These are phyloP conservation scores for Brachionus manjavacas DNA, from an alignment of 1,140 invertebrate species.

Conservation along the genomic window DNA sequence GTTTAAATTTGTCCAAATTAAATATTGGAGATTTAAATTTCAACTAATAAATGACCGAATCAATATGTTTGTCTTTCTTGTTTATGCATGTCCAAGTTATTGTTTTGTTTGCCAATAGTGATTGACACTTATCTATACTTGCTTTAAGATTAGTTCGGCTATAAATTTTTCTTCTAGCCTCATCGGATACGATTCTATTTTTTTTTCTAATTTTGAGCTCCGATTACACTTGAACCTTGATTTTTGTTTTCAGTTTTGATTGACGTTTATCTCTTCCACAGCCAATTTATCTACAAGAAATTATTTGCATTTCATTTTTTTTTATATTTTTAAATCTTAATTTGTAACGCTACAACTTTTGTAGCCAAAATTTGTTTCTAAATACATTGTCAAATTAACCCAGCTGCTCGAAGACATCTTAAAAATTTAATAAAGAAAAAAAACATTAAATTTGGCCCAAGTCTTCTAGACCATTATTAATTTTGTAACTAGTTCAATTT, in stretches of 20 bases:
- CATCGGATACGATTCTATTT: too few relatives aligned
- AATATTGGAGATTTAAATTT: background rate
- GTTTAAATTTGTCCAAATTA: background rate
- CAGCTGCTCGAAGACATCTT: background rate
- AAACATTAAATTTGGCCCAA: background rate
- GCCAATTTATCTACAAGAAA: background rate
- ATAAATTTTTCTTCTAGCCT: background rate
- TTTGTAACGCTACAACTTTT: background rate
- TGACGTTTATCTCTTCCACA: background rate
- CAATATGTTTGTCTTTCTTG: background rate
- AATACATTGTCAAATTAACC: background rate
- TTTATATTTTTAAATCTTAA: background rate
- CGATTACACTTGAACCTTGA: background rate
- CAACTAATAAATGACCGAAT: conserved; percentile 24
- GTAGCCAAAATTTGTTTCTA: background rate
- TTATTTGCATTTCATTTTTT: background rate
- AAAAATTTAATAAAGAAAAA: background rate
- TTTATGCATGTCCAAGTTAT: background rate
- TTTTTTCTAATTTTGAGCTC: background rate
- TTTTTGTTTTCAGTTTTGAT: background rate
- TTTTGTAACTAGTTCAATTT: background rate
- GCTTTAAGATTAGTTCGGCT: background rate
- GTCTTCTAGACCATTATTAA: background rate
- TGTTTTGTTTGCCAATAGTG: background rate
- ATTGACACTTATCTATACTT: conserved; percentile 35